Percentiles rank a stretch among this genome's conserved stretches.
These are phyloP conservation scores for Tamandua tetradactyla DNA, from an alignment of 2,797 vertebrate genomes.

Conservation along the genomic window DNA sequence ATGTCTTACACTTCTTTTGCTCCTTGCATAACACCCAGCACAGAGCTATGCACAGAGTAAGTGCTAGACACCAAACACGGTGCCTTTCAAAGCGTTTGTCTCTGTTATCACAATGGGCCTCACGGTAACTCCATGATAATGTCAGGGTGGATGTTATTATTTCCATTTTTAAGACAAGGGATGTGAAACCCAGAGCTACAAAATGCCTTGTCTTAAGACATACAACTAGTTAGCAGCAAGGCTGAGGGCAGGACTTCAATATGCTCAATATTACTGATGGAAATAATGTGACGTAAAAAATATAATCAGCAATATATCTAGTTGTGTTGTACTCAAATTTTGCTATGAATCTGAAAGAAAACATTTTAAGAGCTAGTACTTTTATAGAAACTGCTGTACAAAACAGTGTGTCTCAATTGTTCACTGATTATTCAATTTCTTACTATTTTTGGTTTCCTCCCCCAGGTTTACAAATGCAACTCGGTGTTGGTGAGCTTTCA, in stretches of 20 bases:
- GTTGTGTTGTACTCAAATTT: conserved; percentile 6
- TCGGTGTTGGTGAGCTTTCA: background rate
- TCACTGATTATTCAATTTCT: conserved; percentile 2
- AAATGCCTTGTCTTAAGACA: background rate
- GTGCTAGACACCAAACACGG: background rate
- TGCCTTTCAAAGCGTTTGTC: background rate
- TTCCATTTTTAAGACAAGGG: conserved; percentile 5
- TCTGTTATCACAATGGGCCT: background rate
- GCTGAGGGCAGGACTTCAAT: background rate
- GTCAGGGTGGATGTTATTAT: background rate
- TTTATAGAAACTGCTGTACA: conserved; percentile 21
- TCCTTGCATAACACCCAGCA: background rate
- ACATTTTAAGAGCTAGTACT: background rate
- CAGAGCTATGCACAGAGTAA: background rate
- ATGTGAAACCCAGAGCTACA: background rate
- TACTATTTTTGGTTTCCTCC: background rate
- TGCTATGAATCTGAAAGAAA: background rate
- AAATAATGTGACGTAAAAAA: conserved; percentile 16
- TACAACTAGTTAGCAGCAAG: background rate
- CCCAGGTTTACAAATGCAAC: conserved; percentile 20
- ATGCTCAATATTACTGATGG: background rate
- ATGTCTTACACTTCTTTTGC: background rate
- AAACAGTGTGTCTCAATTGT: background rate
- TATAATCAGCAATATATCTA: background rate
- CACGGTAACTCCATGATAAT: background rate